Evolutionary conservation across 1,140 invertebrate genomes (phyloP), one percentile per base, ranked within the genome.

Genomic region (Eriocheir sinensis): DNA sequence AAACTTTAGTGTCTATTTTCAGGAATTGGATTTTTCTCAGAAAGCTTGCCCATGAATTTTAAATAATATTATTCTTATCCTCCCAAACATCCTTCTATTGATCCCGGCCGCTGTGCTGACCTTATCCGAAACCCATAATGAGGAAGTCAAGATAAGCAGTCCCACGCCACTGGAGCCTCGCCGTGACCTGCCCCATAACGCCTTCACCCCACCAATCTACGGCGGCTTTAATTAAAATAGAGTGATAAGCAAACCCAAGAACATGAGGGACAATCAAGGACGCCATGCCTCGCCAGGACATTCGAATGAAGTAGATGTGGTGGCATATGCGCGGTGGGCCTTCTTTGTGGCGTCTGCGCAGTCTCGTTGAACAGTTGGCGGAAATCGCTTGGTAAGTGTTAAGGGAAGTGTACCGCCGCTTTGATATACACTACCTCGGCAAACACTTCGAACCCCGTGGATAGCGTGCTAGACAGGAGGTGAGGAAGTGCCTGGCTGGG

Each of bases 1-100:
- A 94, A 94, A 94, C 93, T 94, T 94, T 94, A 94, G 93, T 94
- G 93, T 94, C 93, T 94, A 94, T 94, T 94, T 94, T 94, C 93
- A 94, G 93, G 93, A 94, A 94, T 94, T 94, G 93, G 93, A 94
- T 94, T 94, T 94, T 94, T 94, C 93, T 94, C 93, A 94, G 93
- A 94, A 94, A 94, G 93, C 93, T 94, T 94, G 53, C 93, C 93
- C 93, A 94, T 94, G 93, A 94, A 94, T 94, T 94, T 94, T 94
- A 91, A 94, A 94, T 94, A 94, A 94, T 94, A 90, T 94, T 94
- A 91, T 94, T 94, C 93, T 94, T 94, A 94, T 94, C 93, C 93
- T 94, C 89, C 89, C 93, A 53, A 91, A 94, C 93, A 94, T 94
- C 93, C 93, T 94, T 44, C 93, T 94, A 94, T 94, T 94, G 93